Evolutionary conservation across 1,140 invertebrate genomes (phyloP).

Genomic region (Rhagoletis zephyria): DNA sequence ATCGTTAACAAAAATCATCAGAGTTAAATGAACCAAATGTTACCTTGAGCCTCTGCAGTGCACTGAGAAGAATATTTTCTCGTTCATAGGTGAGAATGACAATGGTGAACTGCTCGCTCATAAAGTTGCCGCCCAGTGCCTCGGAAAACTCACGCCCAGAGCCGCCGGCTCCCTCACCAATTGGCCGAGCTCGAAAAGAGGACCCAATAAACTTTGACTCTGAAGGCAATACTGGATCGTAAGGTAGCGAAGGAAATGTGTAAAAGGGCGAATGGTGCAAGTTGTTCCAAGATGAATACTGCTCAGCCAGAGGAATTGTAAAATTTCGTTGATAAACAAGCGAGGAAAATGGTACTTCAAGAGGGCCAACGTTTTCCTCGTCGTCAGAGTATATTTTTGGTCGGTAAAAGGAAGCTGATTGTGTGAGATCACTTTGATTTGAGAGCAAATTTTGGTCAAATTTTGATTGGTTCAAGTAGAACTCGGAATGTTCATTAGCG

Average conservation of each 20-base stretch:
- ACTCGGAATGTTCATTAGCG: slow-evolving; percentile 81
- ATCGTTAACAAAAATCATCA: too few species aligned
- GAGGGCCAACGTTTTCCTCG: slow-evolving; percentile 93
- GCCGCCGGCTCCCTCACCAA: slow-evolving; percentile 91
- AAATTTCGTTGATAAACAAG: slow-evolving; percentile 90
- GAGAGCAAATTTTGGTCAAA: too few species aligned
- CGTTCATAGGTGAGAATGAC: slow-evolving; percentile 97
- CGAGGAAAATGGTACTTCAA: slow-evolving; percentile 93
- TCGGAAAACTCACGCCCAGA: slow-evolving; percentile 97
- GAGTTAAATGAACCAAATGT: too few species aligned
- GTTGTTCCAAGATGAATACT: slow-evolving; percentile 88
- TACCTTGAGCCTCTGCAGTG: slow-evolving; percentile 91
- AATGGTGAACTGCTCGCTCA: slow-evolving; percentile 97
- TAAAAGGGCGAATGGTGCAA: slow-evolving; percentile 84
- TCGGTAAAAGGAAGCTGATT: too few species aligned
- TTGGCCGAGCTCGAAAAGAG: slow-evolving; percentile 91
- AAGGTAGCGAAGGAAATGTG: slow-evolving; percentile 90
- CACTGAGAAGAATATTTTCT: too few species aligned
- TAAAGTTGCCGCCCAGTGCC: slow-evolving; percentile 93
- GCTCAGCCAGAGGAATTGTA: slow-evolving; percentile 83
- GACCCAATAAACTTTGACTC: slow-evolving; percentile 95
- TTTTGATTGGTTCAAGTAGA: slow-evolving; percentile 89
- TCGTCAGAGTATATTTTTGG: too few species aligned
- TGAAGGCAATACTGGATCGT: slow-evolving; percentile 89
- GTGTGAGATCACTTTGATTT: too few species aligned